Evolutionary conservation across 2,888 invertebrate genomes (phyloP).

Genomic region (Dendrolimus pini): DNA sequence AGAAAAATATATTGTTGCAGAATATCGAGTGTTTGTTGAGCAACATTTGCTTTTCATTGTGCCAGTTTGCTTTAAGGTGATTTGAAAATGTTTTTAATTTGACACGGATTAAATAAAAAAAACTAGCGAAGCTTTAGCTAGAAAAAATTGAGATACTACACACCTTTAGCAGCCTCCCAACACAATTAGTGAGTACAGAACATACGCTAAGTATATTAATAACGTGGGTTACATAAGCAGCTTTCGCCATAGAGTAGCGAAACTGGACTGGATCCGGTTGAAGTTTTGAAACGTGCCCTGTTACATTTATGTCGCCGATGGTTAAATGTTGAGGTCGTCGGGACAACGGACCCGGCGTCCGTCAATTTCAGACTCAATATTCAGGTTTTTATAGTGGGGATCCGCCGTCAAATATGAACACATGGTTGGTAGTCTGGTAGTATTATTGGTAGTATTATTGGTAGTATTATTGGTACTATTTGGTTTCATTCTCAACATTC

Average conservation of each 20-base stretch:
- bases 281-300: slow-evolving; percentile 28
- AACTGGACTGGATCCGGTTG: slow-evolving; percentile 30
- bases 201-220: slow-evolving; percentile 7
- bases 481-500: too few species aligned
- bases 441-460: too few species aligned
- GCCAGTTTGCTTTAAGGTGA: too few species aligned
- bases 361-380: neutral
- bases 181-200: neutral
- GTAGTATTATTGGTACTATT: too few species aligned
- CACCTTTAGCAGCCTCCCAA: neutral
- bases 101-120: too few species aligned
- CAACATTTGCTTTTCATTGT: too few species aligned
- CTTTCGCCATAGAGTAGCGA: slow-evolving; percentile 18
- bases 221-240: slow-evolving; percentile 32
- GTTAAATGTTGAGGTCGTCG: slow-evolving; percentile 33
- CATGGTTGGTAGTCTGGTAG: too few species aligned
- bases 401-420: neutral
- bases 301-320: slow-evolving; percentile 21
- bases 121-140: too few species aligned
- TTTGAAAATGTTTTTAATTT: too few species aligned
- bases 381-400: neutral
- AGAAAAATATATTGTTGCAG: too few species aligned
- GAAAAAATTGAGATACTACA: too few species aligned
- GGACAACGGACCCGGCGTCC: slow-evolving; percentile 8
- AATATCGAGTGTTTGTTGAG: too few species aligned